Evolutionary conservation across 2,888 invertebrate species (phyloP).

Genomic region (Caenorhabditis imperialis): DNA sequence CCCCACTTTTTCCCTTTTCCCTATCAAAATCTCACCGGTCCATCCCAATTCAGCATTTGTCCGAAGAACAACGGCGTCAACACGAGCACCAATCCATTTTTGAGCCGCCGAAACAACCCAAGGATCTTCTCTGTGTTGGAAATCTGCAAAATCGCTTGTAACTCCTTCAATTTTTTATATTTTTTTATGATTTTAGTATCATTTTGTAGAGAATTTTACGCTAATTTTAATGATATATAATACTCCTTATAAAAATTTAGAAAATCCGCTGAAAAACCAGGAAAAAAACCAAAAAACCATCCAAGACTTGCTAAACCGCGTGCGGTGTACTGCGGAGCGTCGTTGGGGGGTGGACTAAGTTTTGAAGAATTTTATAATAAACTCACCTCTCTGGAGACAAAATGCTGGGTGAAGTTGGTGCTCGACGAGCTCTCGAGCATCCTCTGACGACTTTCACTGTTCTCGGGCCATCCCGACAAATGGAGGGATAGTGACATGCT

Average conservation of each 20-base stretch:
- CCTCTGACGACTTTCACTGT: constrained; percentile 62
- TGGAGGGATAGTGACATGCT: constrained; percentile 55
- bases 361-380: background rate
- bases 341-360: too few relatives aligned
- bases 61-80: constrained; percentile 61
- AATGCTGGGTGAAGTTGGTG: constrained; percentile 59
- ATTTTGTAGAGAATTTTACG: too few relatives aligned
- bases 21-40: constrained; percentile 22
- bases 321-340: too few relatives aligned
- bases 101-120: constrained; percentile 35
- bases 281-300: constrained; percentile 17
- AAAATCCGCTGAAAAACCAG: background rate
- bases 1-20: constrained; percentile 12
- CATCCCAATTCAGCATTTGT: constrained; percentile 51
- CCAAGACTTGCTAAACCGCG: too few relatives aligned
- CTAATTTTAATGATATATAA: too few relatives aligned
- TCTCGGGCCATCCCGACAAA: constrained; percentile 64
- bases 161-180: too few relatives aligned
- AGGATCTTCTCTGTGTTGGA: constrained; percentile 46
- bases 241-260: too few relatives aligned
- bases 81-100: constrained; percentile 57
- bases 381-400: constrained; percentile 52
- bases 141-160: constrained; percentile 46
- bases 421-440: constrained; percentile 64
- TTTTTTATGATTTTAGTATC: too few relatives aligned